Evolutionary conservation across 1,140 invertebrate species (phyloP).

Genomic region (Leptinotarsa defecta): DNA sequence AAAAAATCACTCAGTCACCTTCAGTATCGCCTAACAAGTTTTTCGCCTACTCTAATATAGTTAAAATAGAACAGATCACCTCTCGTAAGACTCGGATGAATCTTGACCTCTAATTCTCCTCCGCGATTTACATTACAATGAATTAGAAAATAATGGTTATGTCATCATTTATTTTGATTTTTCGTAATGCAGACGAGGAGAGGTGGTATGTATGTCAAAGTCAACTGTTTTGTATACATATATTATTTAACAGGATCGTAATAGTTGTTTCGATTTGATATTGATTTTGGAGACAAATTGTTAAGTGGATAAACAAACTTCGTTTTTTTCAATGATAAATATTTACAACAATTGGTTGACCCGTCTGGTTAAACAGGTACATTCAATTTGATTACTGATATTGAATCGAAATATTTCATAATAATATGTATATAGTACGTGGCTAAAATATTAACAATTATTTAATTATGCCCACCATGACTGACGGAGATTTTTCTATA

Average conservation of each 20-base stretch:
- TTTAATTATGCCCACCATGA: too few species aligned
- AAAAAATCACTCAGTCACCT: background rate
- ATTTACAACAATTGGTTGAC: background rate
- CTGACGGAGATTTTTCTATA: too few species aligned
- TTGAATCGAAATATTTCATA: too few species aligned
- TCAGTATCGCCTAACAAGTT: background rate
- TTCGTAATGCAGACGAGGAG: background rate
- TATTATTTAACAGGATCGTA: conserved; percentile 7
- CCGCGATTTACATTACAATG: background rate
- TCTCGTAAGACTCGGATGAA: conserved; percentile 1
- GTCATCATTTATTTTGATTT: background rate
- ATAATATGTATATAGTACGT: too few species aligned
- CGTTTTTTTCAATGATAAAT: background rate
- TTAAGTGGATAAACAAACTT: background rate
- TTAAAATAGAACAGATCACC: background rate
- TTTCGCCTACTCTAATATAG: background rate
- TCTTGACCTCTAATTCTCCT: conserved; percentile 2
- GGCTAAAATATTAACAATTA: too few species aligned
- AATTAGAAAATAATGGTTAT: conserved; percentile 1
- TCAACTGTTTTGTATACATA: background rate
- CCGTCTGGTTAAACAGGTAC: too few species aligned
- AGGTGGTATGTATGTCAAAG: background rate
- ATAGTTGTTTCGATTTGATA: background rate
- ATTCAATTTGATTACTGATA: too few species aligned
- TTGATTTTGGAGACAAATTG: background rate